Conservation (phyloP, 64 coral and sea anemone genomes). For the Cladopsammia gracilis region DNA sequence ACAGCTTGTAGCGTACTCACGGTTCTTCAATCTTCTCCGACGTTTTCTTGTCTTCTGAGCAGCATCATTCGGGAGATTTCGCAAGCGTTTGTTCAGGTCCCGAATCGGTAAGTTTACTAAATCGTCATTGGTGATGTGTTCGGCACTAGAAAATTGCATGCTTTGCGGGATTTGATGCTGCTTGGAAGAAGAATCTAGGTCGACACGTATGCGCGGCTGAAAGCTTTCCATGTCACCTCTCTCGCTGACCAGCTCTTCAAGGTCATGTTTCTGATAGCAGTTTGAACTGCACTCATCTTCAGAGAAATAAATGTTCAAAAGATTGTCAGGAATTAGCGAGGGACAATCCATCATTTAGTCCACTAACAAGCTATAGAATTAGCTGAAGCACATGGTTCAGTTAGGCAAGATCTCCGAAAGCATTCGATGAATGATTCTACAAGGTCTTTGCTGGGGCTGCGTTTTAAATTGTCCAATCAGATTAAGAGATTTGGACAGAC, state of each 20-base stretch:
- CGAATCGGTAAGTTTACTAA: background rate
- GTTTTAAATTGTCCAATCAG: constrained; percentile 6
- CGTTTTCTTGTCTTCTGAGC: constrained; percentile 40
- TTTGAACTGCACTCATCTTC: background rate
- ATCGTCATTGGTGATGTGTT: constrained; percentile 18
- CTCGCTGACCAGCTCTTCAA: background rate
- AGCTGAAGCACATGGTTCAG: background rate
- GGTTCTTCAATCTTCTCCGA: constrained; percentile 82
- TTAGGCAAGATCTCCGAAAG: background rate
- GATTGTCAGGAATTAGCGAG: background rate
- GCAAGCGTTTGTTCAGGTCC: constrained; percentile 28
- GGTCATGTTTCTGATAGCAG: background rate
- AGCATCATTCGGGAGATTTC: constrained; percentile 23
- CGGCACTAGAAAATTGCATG: background rate
- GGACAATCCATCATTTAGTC: background rate
- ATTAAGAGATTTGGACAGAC: background rate
- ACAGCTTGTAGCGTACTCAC: too few species aligned
- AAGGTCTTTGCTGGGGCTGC: background rate
- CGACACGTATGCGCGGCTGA: background rate
- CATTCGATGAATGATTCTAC: background rate
- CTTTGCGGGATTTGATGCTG: background rate
- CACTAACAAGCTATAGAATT: background rate
- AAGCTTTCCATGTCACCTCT: background rate
- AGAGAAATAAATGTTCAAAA: background rate
- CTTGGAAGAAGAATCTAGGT: too few species aligned